phyloP scores from a whole-genome alignment of 2,888 invertebrate species.

The Calliphora vomitoria region DNA sequence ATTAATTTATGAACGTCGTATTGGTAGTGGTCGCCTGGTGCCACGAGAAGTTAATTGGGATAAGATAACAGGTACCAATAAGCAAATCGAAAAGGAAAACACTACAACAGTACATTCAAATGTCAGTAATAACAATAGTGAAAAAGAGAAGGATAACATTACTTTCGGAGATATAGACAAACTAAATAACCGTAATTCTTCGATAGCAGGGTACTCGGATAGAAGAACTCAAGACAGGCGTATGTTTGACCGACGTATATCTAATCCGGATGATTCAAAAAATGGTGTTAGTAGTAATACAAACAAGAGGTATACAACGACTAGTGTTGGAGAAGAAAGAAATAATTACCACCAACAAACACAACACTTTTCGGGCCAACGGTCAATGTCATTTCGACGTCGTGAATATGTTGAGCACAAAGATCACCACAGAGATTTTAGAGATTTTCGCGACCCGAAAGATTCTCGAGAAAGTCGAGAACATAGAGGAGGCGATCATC shows the following conservation, averaged over 20 bases:
- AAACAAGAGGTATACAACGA: constrained; percentile 27
- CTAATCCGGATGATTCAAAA: constrained; percentile 36
- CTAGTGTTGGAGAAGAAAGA: constrained; percentile 48
- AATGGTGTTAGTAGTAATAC: not conserved
- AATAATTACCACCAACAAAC: constrained; percentile 65
- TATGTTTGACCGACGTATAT: constrained; percentile 55
- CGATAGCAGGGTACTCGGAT: constrained; percentile 28
- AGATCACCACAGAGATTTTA: constrained; percentile 68
- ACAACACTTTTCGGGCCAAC: constrained; percentile 70
- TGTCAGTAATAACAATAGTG: constrained; percentile 19
- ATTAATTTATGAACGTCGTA: constrained; percentile 86
- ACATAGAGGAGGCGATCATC: constrained; percentile 75
- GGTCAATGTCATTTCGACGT: constrained; percentile 67
- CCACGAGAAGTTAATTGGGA: constrained; percentile 87
- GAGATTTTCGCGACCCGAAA: constrained; percentile 82
- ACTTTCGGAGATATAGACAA: constrained; percentile 40
- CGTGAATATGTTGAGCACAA: constrained; percentile 74
- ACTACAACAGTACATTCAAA: not conserved
- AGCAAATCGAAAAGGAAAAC: constrained; percentile 75
- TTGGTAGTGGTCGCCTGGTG: constrained; percentile 93
- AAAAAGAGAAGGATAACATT: constrained; percentile 61
- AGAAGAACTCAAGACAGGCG: constrained; percentile 48
- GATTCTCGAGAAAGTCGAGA: constrained; percentile 60
- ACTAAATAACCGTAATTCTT: constrained; percentile 38
- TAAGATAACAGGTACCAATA: constrained; percentile 77